Evolutionary conservation across 2,888 invertebrate species (phyloP), one percentile per base, ranked within the genome.

Genomic region (Pheosia gnoma): DNA sequence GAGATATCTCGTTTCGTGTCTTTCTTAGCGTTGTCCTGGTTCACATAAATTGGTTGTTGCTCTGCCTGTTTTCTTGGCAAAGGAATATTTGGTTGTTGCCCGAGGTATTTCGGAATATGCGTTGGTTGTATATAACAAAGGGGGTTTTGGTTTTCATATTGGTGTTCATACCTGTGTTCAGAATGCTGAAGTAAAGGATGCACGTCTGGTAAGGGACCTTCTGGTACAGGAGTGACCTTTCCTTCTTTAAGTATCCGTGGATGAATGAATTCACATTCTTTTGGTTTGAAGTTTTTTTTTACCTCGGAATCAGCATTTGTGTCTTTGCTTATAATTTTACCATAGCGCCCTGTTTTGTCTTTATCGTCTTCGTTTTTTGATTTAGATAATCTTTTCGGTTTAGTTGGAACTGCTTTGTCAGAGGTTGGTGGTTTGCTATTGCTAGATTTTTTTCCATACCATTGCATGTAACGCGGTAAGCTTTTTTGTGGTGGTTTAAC

Each of bases 121-220:
- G 95, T 94, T 8, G 95, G 95, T 75, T 95, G 94, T 47, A 94
- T 90, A 61, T 93, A 89, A 70, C 93, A 93, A 38, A 94, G 82
- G 45, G 94, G 94, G 70, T 94, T 94, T 81, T 94, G 89, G 70
- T 94, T 91, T 78, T 95, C 94, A 71, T 95, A 95, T 62, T 94
- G 92, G 61, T 94, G 95, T 81, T 97, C 97, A 79, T 95, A 97
- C 64, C 96, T 94, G 82, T 96, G 96, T 80, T 96, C 96, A 0
- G 97, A 97, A 86, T 97, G 97, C 79, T 97, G 97, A 36, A 96
- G 87, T 59, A 96, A 88, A 4, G 96, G 96, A 88, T 97, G 97
- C 58, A 87, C 90, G 75, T 90, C 93, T 59, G 89, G 94, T 58
- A 93, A 78, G 7, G 87, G 94, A 41, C 83, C 94, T 84, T 85